Conservation (phyloP, 2,113 vertebrate species). For the Syngnathus scovelli region DNA sequence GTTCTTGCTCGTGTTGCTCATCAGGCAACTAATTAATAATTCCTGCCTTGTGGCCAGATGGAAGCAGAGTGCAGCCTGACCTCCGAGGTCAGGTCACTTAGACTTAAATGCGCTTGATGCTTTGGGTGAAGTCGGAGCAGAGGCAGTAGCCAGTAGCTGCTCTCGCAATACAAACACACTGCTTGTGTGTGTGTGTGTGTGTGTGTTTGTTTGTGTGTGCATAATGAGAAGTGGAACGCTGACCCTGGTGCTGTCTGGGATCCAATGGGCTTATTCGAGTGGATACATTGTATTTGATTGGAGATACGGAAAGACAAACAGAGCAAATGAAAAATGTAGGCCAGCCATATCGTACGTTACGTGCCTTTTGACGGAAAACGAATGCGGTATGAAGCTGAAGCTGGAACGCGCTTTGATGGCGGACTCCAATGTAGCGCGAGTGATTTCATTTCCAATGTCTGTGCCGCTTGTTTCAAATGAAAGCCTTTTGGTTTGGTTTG, state of each 20-base stretch:
- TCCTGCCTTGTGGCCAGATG: conserved; percentile 19
- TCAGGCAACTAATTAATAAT: conserved; percentile 5
- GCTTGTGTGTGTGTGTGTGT: conserved; percentile 24
- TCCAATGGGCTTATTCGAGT: conserved; percentile 36
- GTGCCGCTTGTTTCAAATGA: conserved; percentile 7
- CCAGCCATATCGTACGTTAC: neutral
- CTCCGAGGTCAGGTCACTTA: conserved; percentile 27
- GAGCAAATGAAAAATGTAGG: neutral
- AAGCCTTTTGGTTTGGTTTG: conserved; percentile 13
- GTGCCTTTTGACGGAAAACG: neutral
- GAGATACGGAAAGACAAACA: conserved; percentile 1
- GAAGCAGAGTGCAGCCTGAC: conserved; percentile 20
- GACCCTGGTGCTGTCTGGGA: conserved; percentile 34
- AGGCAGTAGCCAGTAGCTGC: neutral
- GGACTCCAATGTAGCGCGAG: too few species aligned
- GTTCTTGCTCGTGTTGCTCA: conserved; percentile 1
- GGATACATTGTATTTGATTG: conserved; percentile 22
- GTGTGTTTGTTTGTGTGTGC: conserved; percentile 7
- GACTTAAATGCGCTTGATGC: conserved; percentile 31
- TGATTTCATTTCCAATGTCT: too few species aligned
- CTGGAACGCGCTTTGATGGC: too few species aligned
- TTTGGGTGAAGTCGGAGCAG: conserved; percentile 27
- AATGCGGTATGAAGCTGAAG: neutral
- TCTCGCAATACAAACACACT: conserved; percentile 7
- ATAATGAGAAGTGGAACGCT: conserved; percentile 8